Conservation (phyloP, 1,140 invertebrate genomes). For the Asobara japonica region DNA sequence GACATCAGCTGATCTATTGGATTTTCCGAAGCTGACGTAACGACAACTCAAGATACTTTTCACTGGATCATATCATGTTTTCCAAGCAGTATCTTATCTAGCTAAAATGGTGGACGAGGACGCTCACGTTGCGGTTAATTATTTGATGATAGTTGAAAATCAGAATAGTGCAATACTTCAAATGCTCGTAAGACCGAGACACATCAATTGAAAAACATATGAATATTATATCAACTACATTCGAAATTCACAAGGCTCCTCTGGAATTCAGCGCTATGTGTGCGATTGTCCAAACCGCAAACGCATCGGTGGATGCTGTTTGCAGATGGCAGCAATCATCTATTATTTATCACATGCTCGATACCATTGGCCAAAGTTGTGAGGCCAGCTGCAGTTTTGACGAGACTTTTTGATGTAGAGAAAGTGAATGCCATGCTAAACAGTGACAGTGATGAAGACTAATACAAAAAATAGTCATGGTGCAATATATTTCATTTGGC, state of each 20-base stretch:
- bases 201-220: conserved; percentile 34
- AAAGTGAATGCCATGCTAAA: conserved; percentile 6
- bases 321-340: conserved; percentile 35
- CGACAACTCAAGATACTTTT: conserved; percentile 36
- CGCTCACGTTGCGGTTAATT: conserved; percentile 23
- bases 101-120: conserved; percentile 37
- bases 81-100: conserved; percentile 37
- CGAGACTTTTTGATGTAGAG: not conserved
- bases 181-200: conserved; percentile 29
- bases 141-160: conserved; percentile 16
- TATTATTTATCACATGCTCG: conserved; percentile 33
- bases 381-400: conserved; percentile 1
- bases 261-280: conserved; percentile 23
- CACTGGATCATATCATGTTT: conserved; percentile 35
- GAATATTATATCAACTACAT: conserved; percentile 29
- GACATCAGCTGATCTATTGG: conserved; percentile 21
- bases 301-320: conserved; percentile 33
- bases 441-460: conserved; percentile 29
- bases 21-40: conserved; percentile 35
- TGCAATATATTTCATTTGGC: too few relatives aligned
- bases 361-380: conserved; percentile 15
- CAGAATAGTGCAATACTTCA: conserved; percentile 27
- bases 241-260: conserved; percentile 6
- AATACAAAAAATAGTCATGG: too few relatives aligned
- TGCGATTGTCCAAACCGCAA: conserved; percentile 37